A percentile compares a stretch with the other conserved stretches of the same genome.
phyloP scores from a whole-genome alignment of 2,113 vertebrate genomes.

The Neotoma lepida region DNA sequence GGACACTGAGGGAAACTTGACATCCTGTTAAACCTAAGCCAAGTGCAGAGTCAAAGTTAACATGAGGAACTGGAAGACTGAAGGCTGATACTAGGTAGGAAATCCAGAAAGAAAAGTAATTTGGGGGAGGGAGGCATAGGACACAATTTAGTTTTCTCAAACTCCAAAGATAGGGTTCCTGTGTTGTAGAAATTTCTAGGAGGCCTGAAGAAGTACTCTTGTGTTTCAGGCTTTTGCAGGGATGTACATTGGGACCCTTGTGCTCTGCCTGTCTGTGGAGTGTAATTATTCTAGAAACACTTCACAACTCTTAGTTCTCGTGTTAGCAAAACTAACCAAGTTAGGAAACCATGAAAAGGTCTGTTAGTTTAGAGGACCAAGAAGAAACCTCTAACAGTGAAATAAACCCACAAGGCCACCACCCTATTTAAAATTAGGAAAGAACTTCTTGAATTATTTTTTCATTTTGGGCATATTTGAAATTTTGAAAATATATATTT shows the following conservation, averaged over 20 bases:
- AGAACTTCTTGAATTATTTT: neutral
- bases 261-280: neutral
- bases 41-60: neutral
- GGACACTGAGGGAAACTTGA: neutral
- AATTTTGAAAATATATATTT: slow-evolving; percentile 27
- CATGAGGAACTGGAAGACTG: neutral
- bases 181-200: neutral
- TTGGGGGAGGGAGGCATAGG: neutral
- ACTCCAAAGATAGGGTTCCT: neutral
- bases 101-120: neutral
- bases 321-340: neutral
- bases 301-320: neutral
- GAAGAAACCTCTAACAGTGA: neutral
- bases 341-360: neutral
- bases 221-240: neutral
- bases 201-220: neutral
- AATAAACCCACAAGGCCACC: neutral
- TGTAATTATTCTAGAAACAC: neutral
- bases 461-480: neutral
- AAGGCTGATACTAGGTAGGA: neutral
- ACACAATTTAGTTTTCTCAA: neutral
- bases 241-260: neutral
- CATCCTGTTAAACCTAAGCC: neutral
- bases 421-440: neutral
- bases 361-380: neutral